A percentile compares a stretch with the other conserved stretches of the same genome.
These are phyloP conservation scores for Lepisosteus osseus DNA, from an alignment of 2,113 vertebrate species.

Conservation along the genomic window DNA sequence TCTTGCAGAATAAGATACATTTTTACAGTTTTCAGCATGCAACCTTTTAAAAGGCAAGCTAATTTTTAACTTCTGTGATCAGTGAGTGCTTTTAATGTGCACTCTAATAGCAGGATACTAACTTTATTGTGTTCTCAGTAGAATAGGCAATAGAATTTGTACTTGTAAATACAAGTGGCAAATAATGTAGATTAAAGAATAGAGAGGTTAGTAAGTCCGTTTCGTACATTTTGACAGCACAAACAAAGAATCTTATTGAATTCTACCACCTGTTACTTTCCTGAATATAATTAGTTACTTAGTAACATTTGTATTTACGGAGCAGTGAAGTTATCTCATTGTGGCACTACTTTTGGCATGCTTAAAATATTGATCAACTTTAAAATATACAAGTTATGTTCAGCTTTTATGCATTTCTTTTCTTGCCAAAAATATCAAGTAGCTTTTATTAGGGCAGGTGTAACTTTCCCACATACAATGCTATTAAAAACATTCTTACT, in stretches of 20 bases:
- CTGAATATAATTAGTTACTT: conserved; percentile 48
- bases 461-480: too few relatives aligned
- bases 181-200: conserved; percentile 33
- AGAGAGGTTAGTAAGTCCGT: not conserved
- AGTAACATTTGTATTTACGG: conserved; percentile 48
- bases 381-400: too few relatives aligned
- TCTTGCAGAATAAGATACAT: too few relatives aligned
- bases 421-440: too few relatives aligned
- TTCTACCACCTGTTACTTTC: conserved; percentile 62
- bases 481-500: too few relatives aligned
- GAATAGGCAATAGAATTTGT: conserved; percentile 52
- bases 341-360: not conserved
- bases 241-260: conserved; percentile 40
- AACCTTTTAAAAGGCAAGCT: conserved; percentile 26
- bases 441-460: too few relatives aligned
- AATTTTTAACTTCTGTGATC: conserved; percentile 44
- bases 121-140: conserved; percentile 43
- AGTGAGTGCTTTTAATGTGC: conserved; percentile 21
- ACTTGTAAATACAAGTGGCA: conserved; percentile 50
- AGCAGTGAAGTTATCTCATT: conserved; percentile 31
- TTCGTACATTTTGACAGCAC: conserved; percentile 31
- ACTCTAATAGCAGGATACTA: conserved; percentile 34
- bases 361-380: too few relatives aligned
- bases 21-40: not conserved
- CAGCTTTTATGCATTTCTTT: too few relatives aligned